Base-by-base conservation (phyloP, 2,888 invertebrate genomes). In the Cyclophora albipunctata region DNA sequence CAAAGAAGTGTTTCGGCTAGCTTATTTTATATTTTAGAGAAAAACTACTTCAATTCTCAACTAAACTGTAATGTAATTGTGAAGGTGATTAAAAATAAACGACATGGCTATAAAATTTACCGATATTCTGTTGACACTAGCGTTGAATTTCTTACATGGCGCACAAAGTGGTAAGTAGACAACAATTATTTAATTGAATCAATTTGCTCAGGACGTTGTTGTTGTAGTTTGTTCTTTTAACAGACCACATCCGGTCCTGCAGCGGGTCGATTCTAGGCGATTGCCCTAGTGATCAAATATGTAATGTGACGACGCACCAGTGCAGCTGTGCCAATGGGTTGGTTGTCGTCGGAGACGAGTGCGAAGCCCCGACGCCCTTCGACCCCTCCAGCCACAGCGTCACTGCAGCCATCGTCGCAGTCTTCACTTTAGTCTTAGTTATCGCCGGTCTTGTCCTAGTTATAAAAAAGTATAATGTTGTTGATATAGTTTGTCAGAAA, bases 161-260 rank as follows among this genome's bases (percentile, higher is more conserved):
- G 73, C 75, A 58, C 75, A 68, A 65, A 64, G 74, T 66, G 85
- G 88, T 88, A 80, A 85, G 86, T 81, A 75, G 64, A 59, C 61
- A 64, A 75, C 87, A 73, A 86, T 88, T 85, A 88, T 86, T 84
- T 87, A 88, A 88, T 88, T 87, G 86, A 88, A 79, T 81, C 85
- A 86, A 86, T 85, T 82, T 75, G 69, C 76, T 67, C 71, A 61
- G 71, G 68, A 67, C 71, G 71, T 74, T 47, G 53, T 50, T 45
- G 50, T 57, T 53, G 7, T 48, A 51, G 52, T 53, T 61, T 58
- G 55, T 59, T 43, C 20, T 84, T 86, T 84, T 86, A 89, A 86
- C 88, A 88, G 89, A 84, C 62, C 69, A 79, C 73, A 80, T 89
- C 84, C 88, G 82, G 83, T 68, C 75, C 67, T 89, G 89, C 75